A percentile compares a stretch with the other conserved stretches of the same genome.
phyloP scores from a whole-genome alignment of 2,888 invertebrate genomes.

The Germaria angustata region DNA sequence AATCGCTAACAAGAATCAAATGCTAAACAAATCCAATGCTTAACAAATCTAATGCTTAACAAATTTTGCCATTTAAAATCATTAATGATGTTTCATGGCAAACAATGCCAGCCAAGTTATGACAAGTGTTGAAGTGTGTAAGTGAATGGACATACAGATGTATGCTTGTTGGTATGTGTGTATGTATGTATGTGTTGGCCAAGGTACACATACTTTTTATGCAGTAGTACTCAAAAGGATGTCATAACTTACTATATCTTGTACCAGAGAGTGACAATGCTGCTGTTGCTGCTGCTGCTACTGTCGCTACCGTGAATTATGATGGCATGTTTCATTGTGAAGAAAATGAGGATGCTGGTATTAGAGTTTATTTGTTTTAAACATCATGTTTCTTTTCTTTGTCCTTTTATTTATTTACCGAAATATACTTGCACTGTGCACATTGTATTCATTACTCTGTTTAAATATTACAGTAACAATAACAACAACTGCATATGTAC shows the following conservation, averaged over 20 bases:
- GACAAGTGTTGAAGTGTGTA: background rate
- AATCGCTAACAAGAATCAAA: too few species aligned
- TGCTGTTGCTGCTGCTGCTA: background rate
- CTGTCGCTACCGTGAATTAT: background rate
- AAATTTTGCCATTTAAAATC: background rate
- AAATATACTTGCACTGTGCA: slow-evolving; percentile 6
- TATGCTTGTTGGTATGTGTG: background rate
- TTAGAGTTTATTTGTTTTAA: slow-evolving; percentile 39
- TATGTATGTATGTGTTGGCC: background rate
- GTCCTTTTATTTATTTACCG: slow-evolving; percentile 31
- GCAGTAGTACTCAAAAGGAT: slow-evolving; percentile 38
- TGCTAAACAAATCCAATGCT: background rate
- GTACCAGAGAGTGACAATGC: background rate
- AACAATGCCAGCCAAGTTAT: background rate
- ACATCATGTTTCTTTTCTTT: slow-evolving; percentile 17
- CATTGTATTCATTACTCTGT: slow-evolving; percentile 28
- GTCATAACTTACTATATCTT: slow-evolving; percentile 45
- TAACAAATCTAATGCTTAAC: background rate
- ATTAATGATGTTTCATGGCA: slow-evolving; percentile 15
- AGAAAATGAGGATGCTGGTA: slow-evolving; percentile 34
- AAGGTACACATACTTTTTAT: slow-evolving; percentile 33
- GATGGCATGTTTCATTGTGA: background rate
- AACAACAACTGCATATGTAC: background rate
- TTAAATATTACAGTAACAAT: slow-evolving; percentile 5
- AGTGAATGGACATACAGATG: background rate